A percentile compares a stretch with the other conserved stretches of the same genome.
Evolutionary conservation across 2,888 invertebrate species (phyloP).

Genomic region (Icerya purchasi): DNA sequence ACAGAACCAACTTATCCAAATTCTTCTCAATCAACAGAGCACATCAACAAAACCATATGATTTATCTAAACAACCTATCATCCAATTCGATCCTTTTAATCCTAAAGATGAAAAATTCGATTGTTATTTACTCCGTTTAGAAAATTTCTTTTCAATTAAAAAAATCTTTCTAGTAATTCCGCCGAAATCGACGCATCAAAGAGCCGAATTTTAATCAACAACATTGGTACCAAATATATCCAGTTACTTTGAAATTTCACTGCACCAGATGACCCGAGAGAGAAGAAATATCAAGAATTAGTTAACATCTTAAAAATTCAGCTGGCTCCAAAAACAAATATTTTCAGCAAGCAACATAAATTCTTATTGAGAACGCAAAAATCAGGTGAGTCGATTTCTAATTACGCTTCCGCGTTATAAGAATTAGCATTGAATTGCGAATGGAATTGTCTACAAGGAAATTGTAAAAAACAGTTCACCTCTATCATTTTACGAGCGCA

Average conservation of each 20-base stretch:
- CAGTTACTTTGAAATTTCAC: background rate
- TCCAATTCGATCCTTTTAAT: background rate
- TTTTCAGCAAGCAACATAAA: background rate
- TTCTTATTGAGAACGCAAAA: background rate
- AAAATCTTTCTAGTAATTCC: background rate
- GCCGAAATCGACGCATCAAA: background rate
- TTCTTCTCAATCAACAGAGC: background rate
- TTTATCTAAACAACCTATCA: background rate
- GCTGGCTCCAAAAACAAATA: background rate
- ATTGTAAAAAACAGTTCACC: background rate
- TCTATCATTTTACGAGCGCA: too few relatives aligned
- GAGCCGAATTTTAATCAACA: background rate
- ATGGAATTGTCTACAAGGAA: background rate
- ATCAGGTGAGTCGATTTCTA: background rate
- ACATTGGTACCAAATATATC: background rate
- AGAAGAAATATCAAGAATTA: background rate
- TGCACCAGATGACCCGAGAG: background rate
- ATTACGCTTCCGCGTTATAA: background rate
- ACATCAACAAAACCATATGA: background rate
- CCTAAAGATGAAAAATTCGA: background rate
- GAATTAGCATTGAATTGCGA: background rate
- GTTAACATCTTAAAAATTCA: background rate
- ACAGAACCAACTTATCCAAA: background rate
- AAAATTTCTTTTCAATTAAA: background rate
- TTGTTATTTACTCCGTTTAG: background rate